Base-by-base conservation (phyloP, 2,888 invertebrate genomes). In the Invenusta paracnida region DNA sequence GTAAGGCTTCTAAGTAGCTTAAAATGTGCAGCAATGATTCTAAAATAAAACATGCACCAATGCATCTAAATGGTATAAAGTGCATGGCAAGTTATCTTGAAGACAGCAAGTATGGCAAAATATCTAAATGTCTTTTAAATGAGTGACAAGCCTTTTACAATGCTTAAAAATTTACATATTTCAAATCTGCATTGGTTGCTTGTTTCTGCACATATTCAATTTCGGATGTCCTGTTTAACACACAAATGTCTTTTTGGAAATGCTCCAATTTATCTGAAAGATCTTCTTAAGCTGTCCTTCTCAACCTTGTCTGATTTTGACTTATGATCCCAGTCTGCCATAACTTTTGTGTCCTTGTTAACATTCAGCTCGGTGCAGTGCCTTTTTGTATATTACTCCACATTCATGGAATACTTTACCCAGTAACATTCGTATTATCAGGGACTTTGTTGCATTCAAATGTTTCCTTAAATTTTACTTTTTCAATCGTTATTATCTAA, bases 311-410 rank as follows among this genome's bases (percentile, higher is more conserved):
- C 27, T 73, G 11, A 73, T 73, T 73, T 73, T 23, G 73, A 73
- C 73, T 73, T 73, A 73, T 23, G 73, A 73, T 73, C 73, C 73
- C 73, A 73, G 73, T 73, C 73, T 73, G 73, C 73, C 73, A 73
- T 48, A 11, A 48, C 48, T 48, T 48, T 48, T 48, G 48, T 48
- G 73, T 25, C 73, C 73, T 73, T n/a, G 73, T 73, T 73, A 5
- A 73, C 27, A 73, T 73, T 73, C 73, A 73, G 17, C 27, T 73
- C 73, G 27, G 73, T 73, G 11, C 73, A 23, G 11, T 73, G 73
- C 73, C 73, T 73, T 73, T 73, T 73, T 23, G 73, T 73, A 73
- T 73, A 73, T 73, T 73, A 23, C 73, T 73, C 73, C 73, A 73
- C 73, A 23, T 73, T 23, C 73, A 23, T 73, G 73, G 73, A 73